Evolutionary conservation across 2,113 vertebrate genomes (phyloP).

Genomic region (Lamprotornis superbus): DNA sequence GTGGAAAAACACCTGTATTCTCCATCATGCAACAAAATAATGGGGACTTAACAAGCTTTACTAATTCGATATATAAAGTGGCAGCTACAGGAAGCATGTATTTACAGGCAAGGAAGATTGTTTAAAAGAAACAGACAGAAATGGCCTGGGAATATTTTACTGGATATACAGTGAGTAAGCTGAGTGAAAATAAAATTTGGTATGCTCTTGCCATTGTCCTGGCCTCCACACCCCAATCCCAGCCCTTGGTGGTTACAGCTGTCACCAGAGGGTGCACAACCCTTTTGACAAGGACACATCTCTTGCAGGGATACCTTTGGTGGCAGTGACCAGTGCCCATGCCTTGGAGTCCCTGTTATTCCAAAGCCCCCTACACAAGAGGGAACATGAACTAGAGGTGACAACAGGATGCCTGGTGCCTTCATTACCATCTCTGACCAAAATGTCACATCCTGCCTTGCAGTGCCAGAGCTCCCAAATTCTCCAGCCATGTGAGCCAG

Average conservation of each 20-base stretch:
- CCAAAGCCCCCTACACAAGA: not conserved
- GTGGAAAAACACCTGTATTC: conserved; percentile 19
- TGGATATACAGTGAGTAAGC: not conserved
- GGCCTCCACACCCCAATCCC: rapidly evolving
- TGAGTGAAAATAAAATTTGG: not conserved
- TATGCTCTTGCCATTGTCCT: not conserved
- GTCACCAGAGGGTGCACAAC: rapidly evolving
- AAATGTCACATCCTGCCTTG: not conserved
- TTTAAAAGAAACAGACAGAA: not conserved
- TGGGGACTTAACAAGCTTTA: not conserved
- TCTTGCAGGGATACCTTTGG: not conserved
- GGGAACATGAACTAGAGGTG: not conserved
- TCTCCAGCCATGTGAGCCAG: rapidly evolving
- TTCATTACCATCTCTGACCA: not conserved
- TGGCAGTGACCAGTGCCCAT: not conserved
- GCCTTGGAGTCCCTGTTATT: not conserved
- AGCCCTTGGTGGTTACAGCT: not conserved
- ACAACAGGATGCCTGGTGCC: not conserved
- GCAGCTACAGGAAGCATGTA: not conserved
- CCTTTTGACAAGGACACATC: not conserved
- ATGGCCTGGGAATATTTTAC: not conserved
- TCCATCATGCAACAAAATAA: conserved; percentile 24
- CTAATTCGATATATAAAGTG: not conserved
- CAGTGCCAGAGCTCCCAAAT: rapidly evolving
- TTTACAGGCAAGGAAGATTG: not conserved